Evolutionary conservation across 1,140 invertebrate genomes (phyloP), one percentile per base, ranked within the genome.

Genomic region (Macrobrachium rosenbergii): DNA sequence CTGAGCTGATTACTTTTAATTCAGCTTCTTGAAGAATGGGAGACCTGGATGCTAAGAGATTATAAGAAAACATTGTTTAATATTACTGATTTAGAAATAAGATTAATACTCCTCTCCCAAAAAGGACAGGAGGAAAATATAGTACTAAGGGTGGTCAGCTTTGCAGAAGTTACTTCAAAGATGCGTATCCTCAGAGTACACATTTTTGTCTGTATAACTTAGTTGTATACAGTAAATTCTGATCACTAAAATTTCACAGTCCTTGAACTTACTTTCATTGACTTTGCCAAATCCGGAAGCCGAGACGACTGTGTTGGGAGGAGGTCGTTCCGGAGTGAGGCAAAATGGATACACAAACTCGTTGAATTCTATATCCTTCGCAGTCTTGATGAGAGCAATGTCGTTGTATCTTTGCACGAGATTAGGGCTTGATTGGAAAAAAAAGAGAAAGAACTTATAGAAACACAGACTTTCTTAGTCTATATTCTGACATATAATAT

Each of bases 301-400:
- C n/a, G 19, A 45, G 67, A 82, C 81, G 28, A 52, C 59, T 21
- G 81, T 28, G 16, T 43, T n/a, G 14, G 43, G 28, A 2, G 37
- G 17, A n/a, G 81, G 81, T 21, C 81, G 64, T 23, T 19, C 37
- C 43, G 11, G 10, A n/a, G 81, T 72, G 10, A 82, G n/a, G 81
- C 64, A 72, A 45, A 59, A 73, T 2, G 81, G 81, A 58, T 58
- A 82, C 43, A 82, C 81, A 11, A 45, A 43, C 19, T 72, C 81
- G 58, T 82, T 82, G 64, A 82, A 82, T 43, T 69, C n/a, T 21
- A 82, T 82, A 0, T 21, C 10, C 28, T 6, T 5, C 16, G 43
- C 21, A 16, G 81, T 82, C 37, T 82, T 82, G 63, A 82, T 37
- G 43, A 82, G 45, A 6, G 64, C 81, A n/a, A 82, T 12, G 64